Percentiles rank a stretch among this genome's conserved stretches.
Evolutionary conservation across 1,140 invertebrate genomes (phyloP).

Genomic region (Wasmannia auropunctata): DNA sequence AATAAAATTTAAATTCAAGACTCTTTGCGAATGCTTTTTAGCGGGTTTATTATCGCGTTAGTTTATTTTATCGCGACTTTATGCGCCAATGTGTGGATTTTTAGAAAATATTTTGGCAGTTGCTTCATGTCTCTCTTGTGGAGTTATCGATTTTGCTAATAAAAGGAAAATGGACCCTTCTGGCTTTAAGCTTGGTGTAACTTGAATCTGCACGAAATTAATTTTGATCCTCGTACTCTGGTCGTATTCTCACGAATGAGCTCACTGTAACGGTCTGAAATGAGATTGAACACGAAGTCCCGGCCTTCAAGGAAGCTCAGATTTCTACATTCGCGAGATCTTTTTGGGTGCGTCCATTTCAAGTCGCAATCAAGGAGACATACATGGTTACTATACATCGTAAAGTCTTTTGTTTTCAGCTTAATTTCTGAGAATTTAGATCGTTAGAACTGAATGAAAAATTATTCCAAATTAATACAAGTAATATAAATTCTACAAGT

Average conservation of each 20-base stretch:
- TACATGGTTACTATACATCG: background rate
- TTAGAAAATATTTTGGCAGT: conserved; percentile 70
- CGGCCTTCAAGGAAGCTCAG: background rate
- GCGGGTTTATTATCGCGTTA: too few species aligned
- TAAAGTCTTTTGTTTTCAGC: background rate
- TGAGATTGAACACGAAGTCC: background rate
- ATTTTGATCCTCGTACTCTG: background rate
- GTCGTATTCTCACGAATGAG: background rate
- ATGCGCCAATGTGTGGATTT: background rate
- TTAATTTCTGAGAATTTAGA: background rate
- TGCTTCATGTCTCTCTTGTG: conserved; percentile 63
- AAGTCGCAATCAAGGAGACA: background rate
- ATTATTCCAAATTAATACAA: background rate
- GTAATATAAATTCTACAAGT: background rate
- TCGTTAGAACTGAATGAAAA: background rate
- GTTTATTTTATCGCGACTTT: background rate
- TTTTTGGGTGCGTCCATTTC: conserved; percentile 55
- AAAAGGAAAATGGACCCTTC: conserved; percentile 65
- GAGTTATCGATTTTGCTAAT: conserved; percentile 69
- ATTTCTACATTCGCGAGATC: background rate
- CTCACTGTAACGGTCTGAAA: background rate
- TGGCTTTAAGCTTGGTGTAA: background rate
- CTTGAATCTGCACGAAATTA: background rate
- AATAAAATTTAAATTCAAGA: background rate
- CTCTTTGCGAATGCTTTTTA: background rate